A percentile compares a stretch with the other conserved stretches of the same genome.
phyloP scores from a whole-genome alignment of 1,140 invertebrate species.

The Pseudomyrmex dendroicus region DNA sequence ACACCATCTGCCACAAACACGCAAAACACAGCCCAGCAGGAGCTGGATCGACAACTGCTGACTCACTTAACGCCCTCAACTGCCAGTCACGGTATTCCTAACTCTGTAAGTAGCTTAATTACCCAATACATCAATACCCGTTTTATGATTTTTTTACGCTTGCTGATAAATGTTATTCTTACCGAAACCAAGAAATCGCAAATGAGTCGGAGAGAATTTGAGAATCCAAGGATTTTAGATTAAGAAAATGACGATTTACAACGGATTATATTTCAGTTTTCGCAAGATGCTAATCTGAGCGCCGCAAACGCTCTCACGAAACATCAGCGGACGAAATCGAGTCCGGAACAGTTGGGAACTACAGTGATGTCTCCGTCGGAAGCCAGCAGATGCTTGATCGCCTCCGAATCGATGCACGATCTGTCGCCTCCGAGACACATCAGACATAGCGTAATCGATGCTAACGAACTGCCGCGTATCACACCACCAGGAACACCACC shows the following conservation, averaged over 20 bases:
- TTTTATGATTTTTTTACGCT: conserved; percentile 19
- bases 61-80: conserved; percentile 86
- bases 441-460: conserved; percentile 75
- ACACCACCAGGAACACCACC: conserved; percentile 95
- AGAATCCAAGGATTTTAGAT: background rate
- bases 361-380: conserved; percentile 83
- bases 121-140: conserved; percentile 64
- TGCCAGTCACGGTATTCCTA: conserved; percentile 84
- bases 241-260: conserved; percentile 2
- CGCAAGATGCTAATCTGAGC: conserved; percentile 81
- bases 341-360: conserved; percentile 88
- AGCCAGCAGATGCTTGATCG: conserved; percentile 85
- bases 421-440: conserved; percentile 82
- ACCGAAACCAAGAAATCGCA: background rate
- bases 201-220: background rate
- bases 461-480: conserved; percentile 80
- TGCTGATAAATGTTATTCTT: background rate
- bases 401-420: conserved; percentile 88
- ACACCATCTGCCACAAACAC: conserved; percentile 79
- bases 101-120: conserved; percentile 85
- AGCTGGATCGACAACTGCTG: conserved; percentile 85
- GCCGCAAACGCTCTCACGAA: conserved; percentile 82
- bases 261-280: conserved; percentile 76
- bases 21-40: conserved; percentile 82
- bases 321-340: conserved; percentile 90